A percentile compares a stretch with the other conserved stretches of the same genome.
phyloP scores from a whole-genome alignment of 37 sponge, comb jelly and placozoan genomes.

The Sycon ciliatum region DNA sequence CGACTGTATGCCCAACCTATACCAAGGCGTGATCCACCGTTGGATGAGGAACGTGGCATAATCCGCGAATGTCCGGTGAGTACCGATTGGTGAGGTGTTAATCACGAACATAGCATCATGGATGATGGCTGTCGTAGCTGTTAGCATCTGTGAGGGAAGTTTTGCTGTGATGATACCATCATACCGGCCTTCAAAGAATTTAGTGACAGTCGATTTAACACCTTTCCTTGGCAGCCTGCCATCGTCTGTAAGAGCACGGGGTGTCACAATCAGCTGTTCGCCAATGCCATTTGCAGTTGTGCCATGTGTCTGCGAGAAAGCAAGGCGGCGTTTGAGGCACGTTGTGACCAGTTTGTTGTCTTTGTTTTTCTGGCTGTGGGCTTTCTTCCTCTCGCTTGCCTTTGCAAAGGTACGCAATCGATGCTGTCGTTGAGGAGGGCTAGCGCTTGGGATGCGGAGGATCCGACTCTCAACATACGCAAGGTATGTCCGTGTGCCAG shows the following conservation, averaged over 20 bases:
- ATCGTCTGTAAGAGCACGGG: background rate
- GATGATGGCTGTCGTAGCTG: background rate
- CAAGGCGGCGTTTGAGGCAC: no score
- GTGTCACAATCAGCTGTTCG: no score
- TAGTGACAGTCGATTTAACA: background rate
- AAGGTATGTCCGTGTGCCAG: no score
- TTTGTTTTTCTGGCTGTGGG: no score
- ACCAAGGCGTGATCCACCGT: background rate
- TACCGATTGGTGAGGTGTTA: background rate
- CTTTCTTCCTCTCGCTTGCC: no score
- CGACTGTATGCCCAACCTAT: background rate
- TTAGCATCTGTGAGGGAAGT: background rate
- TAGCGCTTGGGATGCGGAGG: no score
- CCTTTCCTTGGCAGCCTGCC: background rate
- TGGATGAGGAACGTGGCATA: constrained; percentile 19
- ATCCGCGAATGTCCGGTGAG: constrained; percentile 13
- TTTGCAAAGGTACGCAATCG: no score
- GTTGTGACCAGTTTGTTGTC: no score
- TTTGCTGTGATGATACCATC: background rate
- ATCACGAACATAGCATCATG: constrained; percentile 15
- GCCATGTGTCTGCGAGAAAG: no score
- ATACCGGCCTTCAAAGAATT: background rate
- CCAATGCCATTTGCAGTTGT: no score
- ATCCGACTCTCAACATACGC: no score
- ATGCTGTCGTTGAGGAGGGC: no score